These are phyloP conservation scores for Cacoxenus indagator DNA, from an alignment of 2,888 invertebrate genomes.

Conservation along the genomic window DNA sequence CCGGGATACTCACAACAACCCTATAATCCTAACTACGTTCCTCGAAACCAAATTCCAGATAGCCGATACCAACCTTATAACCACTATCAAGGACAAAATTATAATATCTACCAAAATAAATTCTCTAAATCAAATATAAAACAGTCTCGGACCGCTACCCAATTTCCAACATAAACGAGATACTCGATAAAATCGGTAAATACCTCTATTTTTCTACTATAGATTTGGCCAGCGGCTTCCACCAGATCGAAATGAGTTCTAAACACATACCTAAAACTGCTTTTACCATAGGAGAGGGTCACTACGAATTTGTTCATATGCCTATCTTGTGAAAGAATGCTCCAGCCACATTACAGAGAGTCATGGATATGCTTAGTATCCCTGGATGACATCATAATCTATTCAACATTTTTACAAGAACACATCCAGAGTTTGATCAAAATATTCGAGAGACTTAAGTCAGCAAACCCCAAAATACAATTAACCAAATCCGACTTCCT, in stretches of 20 bases:
- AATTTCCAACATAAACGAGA: conserved; percentile 26
- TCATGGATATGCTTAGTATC: neutral
- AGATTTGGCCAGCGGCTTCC: neutral
- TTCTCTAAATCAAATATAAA: neutral
- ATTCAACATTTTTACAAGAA: neutral
- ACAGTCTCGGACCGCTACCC: conserved; percentile 19
- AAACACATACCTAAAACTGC: conserved; percentile 24
- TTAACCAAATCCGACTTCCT: neutral
- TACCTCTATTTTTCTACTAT: neutral
- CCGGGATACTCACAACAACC: too few species aligned
- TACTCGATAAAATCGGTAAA: neutral
- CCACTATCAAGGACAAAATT: neutral
- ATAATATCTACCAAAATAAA: neutral
- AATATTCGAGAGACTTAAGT: neutral
- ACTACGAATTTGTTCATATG: conserved; percentile 17
- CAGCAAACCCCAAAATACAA: neutral
- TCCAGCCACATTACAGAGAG: too few species aligned
- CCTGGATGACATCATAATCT: neutral
- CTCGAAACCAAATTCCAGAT: too few species aligned
- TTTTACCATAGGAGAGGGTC: conserved; percentile 26
- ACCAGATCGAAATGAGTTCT: neutral
- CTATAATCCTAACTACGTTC: too few species aligned
- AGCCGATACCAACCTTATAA: conserved; percentile 1
- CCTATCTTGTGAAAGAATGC: too few species aligned
- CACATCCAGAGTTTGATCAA: neutral